Percentiles rank a stretch among this genome's conserved stretches.
Conservation (phyloP, 2,113 vertebrate genomes). For the Setophaga petechia region DNA sequence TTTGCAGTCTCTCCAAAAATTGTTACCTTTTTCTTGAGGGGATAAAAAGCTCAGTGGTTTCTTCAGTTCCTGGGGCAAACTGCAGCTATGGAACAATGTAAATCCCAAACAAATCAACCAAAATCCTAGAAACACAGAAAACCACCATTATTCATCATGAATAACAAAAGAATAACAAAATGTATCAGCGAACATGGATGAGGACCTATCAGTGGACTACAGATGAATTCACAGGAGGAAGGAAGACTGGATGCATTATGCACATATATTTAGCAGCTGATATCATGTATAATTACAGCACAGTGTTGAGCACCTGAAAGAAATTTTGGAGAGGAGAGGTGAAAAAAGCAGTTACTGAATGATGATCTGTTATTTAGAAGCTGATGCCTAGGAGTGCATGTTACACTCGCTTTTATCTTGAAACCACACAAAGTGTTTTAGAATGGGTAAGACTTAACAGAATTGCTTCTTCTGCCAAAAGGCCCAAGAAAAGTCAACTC, state of each 20-base stretch:
- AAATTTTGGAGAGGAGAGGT: background rate
- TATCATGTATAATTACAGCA: background rate
- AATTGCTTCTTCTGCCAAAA: background rate
- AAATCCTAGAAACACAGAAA: background rate
- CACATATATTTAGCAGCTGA: background rate
- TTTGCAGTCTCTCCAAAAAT: slow-evolving; percentile 37
- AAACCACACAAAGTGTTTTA: background rate
- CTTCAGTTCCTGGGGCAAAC: background rate
- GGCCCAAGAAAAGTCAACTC: background rate
- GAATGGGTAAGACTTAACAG: background rate
- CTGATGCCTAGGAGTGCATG: background rate
- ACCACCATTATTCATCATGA: background rate
- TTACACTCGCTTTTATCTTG: background rate
- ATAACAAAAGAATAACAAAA: background rate
- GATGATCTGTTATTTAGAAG: background rate
- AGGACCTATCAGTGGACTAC: background rate
- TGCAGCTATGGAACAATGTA: background rate
- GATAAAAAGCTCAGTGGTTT: slow-evolving; percentile 20
- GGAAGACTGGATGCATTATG: background rate
- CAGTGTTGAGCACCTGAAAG: background rate
- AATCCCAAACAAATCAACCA: background rate
- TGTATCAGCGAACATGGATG: background rate
- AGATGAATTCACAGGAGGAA: background rate
- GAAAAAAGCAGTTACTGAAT: background rate
- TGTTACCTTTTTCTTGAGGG: slow-evolving; percentile 37